A percentile compares a stretch with the other conserved stretches of the same genome.
These are phyloP conservation scores for Barypeithes pellucidus DNA, from an alignment of 2,888 invertebrate genomes.

Conservation along the genomic window DNA sequence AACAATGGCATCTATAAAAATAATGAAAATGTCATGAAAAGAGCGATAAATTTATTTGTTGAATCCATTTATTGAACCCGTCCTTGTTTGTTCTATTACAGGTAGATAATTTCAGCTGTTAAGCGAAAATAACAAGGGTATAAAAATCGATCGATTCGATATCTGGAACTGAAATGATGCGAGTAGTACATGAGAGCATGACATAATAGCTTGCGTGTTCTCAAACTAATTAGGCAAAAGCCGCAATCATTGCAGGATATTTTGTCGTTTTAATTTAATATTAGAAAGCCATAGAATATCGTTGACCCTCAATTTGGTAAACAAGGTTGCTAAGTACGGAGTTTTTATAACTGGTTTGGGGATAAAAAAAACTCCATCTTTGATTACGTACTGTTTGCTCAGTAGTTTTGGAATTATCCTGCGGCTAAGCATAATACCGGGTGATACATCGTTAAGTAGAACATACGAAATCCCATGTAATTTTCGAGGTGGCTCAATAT, in stretches of 20 bases:
- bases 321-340: too few species aligned
- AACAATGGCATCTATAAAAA: background rate
- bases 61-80: constrained; percentile 33
- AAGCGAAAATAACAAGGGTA: constrained; percentile 35
- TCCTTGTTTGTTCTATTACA: constrained; percentile 43
- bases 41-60: constrained; percentile 7
- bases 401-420: too few species aligned
- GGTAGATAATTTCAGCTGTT: constrained; percentile 41
- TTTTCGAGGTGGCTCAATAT: too few species aligned
- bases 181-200: background rate
- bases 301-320: background rate
- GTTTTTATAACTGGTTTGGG: too few species aligned
- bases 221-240: constrained; percentile 16
- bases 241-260: background rate
- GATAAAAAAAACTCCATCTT: too few species aligned
- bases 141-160: constrained; percentile 43
- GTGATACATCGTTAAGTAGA: too few species aligned
- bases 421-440: too few species aligned
- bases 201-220: constrained; percentile 5
- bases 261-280: background rate
- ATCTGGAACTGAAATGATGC: constrained; percentile 10
- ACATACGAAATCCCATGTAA: too few species aligned
- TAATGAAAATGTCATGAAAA: background rate
- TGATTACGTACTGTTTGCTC: too few species aligned
- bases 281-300: background rate